These are phyloP conservation scores for Ladona fulva DNA, from an alignment of 1,140 invertebrate genomes.

Conservation along the genomic window DNA sequence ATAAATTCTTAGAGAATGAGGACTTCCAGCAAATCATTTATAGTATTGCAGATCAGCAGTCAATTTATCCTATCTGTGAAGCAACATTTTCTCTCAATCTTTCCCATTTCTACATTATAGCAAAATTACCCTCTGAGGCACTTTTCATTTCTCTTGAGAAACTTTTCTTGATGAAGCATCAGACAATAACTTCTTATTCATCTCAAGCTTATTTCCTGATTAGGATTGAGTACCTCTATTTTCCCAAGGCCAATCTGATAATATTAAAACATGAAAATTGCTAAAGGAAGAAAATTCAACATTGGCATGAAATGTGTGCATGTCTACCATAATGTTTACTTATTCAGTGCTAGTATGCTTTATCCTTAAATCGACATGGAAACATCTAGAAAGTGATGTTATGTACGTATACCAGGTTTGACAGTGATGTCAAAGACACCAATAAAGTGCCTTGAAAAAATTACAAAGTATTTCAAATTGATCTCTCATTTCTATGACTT, in stretches of 20 bases:
- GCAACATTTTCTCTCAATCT: too few relatives aligned
- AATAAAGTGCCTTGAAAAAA: not conserved
- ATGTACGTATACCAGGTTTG: conserved; percentile 5
- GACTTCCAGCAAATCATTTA: too few relatives aligned
- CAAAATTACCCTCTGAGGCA: not conserved
- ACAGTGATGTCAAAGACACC: not conserved
- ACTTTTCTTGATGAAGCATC: not conserved
- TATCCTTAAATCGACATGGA: not conserved
- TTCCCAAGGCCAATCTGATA: not conserved
- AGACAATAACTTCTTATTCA: too few relatives aligned
- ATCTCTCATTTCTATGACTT: not conserved
- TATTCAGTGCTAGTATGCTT: not conserved
- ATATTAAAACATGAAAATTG: not conserved
- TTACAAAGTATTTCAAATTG: not conserved
- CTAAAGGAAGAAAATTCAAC: not conserved
- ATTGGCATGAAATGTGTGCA: not conserved
- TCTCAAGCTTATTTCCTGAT: not conserved
- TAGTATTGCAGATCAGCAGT: too few relatives aligned
- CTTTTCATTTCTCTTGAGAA: not conserved
- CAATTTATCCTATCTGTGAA: too few relatives aligned
- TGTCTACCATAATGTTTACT: not conserved
- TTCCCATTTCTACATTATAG: too few relatives aligned
- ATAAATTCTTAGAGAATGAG: too few relatives aligned
- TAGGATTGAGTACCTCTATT: not conserved
- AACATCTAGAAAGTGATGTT: conserved; percentile 10